Percentiles rank a stretch among this genome's conserved stretches.
These are phyloP conservation scores for Micronisus gabar DNA, from an alignment of 2,113 vertebrate species.

Conservation along the genomic window DNA sequence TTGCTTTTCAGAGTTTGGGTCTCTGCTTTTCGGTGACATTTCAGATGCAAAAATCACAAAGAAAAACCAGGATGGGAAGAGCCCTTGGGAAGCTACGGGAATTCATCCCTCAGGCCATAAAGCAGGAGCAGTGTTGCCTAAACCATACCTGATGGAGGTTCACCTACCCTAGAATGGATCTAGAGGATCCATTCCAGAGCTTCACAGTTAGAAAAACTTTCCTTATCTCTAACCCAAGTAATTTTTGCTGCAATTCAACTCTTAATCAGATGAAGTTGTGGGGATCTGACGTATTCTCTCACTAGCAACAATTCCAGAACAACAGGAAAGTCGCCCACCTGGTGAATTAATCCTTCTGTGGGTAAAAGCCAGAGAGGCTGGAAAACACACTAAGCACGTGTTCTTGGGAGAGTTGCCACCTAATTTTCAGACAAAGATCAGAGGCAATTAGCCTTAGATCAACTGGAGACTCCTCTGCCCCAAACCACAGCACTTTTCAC, in stretches of 20 bases:
- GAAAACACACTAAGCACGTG: constrained; percentile 26
- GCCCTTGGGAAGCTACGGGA: background rate
- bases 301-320: constrained; percentile 35
- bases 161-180: background rate
- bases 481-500: background rate
- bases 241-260: background rate
- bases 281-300: constrained; percentile 21
- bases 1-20: background rate
- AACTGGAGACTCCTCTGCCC: background rate
- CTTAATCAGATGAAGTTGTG: constrained; percentile 13
- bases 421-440: constrained; percentile 41
- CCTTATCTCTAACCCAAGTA: background rate
- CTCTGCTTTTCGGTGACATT: background rate
- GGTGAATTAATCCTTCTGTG: constrained; percentile 42
- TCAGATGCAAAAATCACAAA: background rate
- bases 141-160: background rate
- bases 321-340: constrained; percentile 33
- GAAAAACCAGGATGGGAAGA: background rate
- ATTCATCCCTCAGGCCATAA: background rate
- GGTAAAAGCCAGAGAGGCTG: constrained; percentile 21
- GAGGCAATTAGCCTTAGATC: constrained; percentile 6
- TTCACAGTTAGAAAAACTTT: background rate
- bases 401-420: constrained; percentile 27
- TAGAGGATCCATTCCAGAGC: background rate
- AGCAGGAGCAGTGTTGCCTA: background rate